Conservation (phyloP, 1,140 invertebrate genomes). For the Rhysida immarginata region DNA sequence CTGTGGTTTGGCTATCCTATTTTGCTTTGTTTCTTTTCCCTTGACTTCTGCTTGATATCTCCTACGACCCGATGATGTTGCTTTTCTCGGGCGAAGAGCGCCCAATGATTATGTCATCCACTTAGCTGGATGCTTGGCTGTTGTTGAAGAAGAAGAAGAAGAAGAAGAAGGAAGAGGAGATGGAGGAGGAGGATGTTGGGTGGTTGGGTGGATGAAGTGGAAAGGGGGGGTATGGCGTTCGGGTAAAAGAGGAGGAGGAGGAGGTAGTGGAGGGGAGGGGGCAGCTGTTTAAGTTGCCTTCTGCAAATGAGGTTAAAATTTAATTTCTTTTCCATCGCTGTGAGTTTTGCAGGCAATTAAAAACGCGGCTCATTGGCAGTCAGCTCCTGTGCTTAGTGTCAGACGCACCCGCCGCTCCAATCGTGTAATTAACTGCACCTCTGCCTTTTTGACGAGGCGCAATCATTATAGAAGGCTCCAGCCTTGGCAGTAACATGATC, state of each 20-base stretch:
- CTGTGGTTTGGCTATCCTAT: too few relatives aligned
- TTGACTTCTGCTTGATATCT: too few relatives aligned
- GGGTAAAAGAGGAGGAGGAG: background rate
- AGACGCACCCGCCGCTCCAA: background rate
- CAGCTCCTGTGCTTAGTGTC: background rate
- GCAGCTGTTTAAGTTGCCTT: too few relatives aligned
- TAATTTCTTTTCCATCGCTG: background rate
- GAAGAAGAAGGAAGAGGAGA: constrained; percentile 2
- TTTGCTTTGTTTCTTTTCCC: too few relatives aligned
- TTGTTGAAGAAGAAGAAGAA: too few relatives aligned
- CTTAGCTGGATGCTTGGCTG: too few relatives aligned
- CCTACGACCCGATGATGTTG: too few relatives aligned
- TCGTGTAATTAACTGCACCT: background rate
- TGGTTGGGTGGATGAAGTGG: constrained; percentile 1
- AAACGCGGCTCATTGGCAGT: background rate
- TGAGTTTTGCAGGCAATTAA: background rate
- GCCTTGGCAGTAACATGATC: background rate
- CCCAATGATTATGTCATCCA: too few relatives aligned
- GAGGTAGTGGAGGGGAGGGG: background rate
- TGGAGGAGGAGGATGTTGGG: constrained; percentile 9
- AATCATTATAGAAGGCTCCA: background rate
- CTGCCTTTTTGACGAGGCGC: background rate
- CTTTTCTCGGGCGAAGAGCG: too few relatives aligned
- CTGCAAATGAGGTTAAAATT: background rate
- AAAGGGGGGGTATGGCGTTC: background rate